phyloP scores from a whole-genome alignment of 2,888 invertebrate species.

The Corythucha ciliata region DNA sequence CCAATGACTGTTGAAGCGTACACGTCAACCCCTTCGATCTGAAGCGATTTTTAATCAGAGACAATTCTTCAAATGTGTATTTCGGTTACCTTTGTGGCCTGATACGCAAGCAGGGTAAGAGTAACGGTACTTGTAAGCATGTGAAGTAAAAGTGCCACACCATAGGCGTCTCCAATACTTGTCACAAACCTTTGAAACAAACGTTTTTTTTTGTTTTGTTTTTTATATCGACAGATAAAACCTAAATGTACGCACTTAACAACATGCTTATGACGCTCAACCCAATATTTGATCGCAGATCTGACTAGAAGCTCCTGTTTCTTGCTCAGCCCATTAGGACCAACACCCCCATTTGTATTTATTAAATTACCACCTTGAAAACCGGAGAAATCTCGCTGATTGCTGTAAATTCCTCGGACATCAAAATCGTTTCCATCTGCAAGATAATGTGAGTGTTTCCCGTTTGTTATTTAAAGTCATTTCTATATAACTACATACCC shows the following conservation, averaged over 20 bases:
- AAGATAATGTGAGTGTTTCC: slow-evolving; percentile 6
- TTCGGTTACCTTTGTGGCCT: slow-evolving; percentile 65
- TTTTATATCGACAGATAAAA: not conserved
- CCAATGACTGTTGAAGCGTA: slow-evolving; percentile 71
- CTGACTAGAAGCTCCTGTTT: slow-evolving; percentile 77
- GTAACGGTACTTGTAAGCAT: slow-evolving; percentile 79
- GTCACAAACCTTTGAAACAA: slow-evolving; percentile 75
- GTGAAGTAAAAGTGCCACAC: slow-evolving; percentile 70
- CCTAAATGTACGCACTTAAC: slow-evolving; percentile 55
- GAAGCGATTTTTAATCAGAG: slow-evolving; percentile 17
- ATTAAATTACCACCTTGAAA: slow-evolving; percentile 59
- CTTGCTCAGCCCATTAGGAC: slow-evolving; percentile 70
- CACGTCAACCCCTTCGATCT: slow-evolving; percentile 65
- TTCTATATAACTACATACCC: slow-evolving; percentile 6
- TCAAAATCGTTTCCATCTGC: slow-evolving; percentile 51
- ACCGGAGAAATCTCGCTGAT: slow-evolving; percentile 67
- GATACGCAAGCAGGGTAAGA: slow-evolving; percentile 71
- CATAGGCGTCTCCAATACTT: slow-evolving; percentile 73
- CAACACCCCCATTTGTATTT: slow-evolving; percentile 45
- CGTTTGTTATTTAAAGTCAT: not conserved
- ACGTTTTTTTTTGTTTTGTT: too few relatives aligned
- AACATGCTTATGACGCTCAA: slow-evolving; percentile 78
- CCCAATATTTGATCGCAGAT: slow-evolving; percentile 84
- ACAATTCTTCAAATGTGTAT: not conserved
- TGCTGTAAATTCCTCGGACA: slow-evolving; percentile 64